phyloP scores from a whole-genome alignment of 2,888 invertebrate genomes.

The Penaeus monodon region DNA sequence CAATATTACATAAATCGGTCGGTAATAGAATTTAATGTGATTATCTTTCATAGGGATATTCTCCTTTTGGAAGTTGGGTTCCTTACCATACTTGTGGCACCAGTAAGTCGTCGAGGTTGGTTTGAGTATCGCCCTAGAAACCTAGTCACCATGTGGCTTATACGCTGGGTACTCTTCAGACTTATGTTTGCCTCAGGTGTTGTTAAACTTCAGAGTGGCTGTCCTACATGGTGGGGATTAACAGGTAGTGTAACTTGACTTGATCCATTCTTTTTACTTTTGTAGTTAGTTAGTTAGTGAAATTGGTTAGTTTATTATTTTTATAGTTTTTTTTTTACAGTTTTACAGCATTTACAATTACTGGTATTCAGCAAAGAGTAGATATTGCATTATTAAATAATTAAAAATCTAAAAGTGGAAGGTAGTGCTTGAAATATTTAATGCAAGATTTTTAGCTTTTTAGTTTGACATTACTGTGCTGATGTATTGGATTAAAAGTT shows the following conservation, averaged over 20 bases:
- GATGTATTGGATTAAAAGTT: no score
- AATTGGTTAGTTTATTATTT: no score
- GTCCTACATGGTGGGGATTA: constrained; percentile 84
- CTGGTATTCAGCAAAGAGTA: no score
- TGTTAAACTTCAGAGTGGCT: constrained; percentile 79
- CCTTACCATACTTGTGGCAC: constrained; percentile 79
- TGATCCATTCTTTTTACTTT: no score
- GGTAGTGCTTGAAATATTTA: no score
- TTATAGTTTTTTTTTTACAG: no score
- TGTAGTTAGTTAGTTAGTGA: no score
- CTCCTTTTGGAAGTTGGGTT: constrained; percentile 82
- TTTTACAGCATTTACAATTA: no score
- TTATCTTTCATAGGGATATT: constrained; percentile 75
- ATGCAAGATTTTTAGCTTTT: no score
- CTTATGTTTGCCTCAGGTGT: constrained; percentile 81
- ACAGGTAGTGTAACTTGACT: constrained; percentile 73
- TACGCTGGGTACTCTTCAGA: constrained; percentile 80
- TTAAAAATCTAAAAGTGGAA: no score
- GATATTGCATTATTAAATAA: no score
- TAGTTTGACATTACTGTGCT: no score
- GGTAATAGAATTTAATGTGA: constrained; percentile 47
- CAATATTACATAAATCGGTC: background rate
- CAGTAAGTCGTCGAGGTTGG: constrained; percentile 67
- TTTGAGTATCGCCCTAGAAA: constrained; percentile 59
- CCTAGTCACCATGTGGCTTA: constrained; percentile 59